A percentile compares a stretch with the other conserved stretches of the same genome.
These are phyloP conservation scores for Nasonia vitripennis DNA, from an alignment of 1,140 invertebrate species.

Conservation along the genomic window DNA sequence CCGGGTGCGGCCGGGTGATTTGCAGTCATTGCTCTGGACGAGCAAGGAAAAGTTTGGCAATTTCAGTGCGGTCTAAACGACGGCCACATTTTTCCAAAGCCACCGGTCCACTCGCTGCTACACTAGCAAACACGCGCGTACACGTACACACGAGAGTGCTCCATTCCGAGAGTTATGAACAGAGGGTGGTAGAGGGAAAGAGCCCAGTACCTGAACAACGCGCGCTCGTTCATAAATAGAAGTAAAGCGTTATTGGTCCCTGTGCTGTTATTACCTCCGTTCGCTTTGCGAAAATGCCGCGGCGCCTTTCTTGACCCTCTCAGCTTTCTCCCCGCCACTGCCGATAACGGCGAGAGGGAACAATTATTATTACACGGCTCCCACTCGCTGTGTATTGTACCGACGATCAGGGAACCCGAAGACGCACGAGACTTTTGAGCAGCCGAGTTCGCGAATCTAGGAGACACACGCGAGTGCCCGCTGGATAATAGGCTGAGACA, in stretches of 20 bases:
- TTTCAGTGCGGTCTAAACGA: not conserved
- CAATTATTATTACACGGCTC: not conserved
- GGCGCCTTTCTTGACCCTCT: not conserved
- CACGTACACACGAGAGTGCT: not conserved
- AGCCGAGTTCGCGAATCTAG: not conserved
- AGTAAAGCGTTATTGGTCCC: constrained; percentile 11
- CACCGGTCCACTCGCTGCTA: not conserved
- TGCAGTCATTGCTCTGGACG: not conserved
- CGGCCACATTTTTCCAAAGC: not conserved
- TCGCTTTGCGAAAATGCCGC: not conserved
- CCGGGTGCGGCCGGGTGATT: not conserved
- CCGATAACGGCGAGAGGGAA: constrained; percentile 12
- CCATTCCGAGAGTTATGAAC: not conserved
- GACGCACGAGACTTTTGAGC: not conserved
- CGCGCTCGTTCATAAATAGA: constrained; percentile 4
- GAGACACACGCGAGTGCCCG: not conserved
- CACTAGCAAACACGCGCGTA: not conserved
- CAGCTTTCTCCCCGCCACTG: not conserved
- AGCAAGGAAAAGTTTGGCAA: not conserved
- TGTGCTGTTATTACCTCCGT: not conserved
- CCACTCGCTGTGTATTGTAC: not conserved
- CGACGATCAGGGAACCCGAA: not conserved
- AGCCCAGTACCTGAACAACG: not conserved
- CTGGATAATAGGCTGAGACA: not conserved
- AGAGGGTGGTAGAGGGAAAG: not conserved